Percentiles rank a stretch among this genome's conserved stretches.
Conservation (phyloP, 1,140 invertebrate genomes). For the Microvelia longipes region DNA sequence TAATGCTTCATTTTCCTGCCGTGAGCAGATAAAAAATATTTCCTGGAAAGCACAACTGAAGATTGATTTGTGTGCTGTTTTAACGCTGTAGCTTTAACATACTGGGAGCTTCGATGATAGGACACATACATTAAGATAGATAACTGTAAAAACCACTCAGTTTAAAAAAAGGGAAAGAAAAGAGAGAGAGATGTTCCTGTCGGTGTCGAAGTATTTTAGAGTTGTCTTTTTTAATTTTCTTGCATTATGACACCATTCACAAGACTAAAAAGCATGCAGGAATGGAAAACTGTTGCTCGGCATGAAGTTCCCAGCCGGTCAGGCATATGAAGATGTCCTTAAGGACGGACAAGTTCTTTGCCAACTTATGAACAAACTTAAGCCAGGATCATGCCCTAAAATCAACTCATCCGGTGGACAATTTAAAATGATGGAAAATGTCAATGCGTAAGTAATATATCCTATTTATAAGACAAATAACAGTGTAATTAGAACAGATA, state of each 20-base stretch:
- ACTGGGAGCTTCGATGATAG: no score
- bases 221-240: conserved; percentile 22
- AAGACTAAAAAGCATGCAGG: conserved; percentile 68
- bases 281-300: conserved; percentile 66
- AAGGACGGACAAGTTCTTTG: conserved; percentile 77
- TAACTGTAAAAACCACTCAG: no score
- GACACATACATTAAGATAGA: no score
- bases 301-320: conserved; percentile 48
- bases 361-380: conserved; percentile 76
- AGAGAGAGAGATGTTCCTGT: no score
- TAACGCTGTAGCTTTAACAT: no score
- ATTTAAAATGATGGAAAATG: conserved; percentile 94
- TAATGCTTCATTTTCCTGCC: no score
- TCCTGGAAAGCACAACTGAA: no score
- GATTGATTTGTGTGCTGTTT: no score
- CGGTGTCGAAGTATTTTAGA: no score
- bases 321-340: conserved; percentile 58
- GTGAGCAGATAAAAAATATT: no score
- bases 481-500: background rate
- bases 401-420: conserved; percentile 77
- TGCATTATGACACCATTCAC: conserved; percentile 68
- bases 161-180: no score
- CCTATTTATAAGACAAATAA: background rate
- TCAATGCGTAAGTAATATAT: conserved; percentile 50
- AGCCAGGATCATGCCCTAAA: conserved; percentile 63